Evolutionary conservation across 2,888 invertebrate species (phyloP), one percentile per base, ranked within the genome.

Genomic region (Sarcophaga rosellei): DNA sequence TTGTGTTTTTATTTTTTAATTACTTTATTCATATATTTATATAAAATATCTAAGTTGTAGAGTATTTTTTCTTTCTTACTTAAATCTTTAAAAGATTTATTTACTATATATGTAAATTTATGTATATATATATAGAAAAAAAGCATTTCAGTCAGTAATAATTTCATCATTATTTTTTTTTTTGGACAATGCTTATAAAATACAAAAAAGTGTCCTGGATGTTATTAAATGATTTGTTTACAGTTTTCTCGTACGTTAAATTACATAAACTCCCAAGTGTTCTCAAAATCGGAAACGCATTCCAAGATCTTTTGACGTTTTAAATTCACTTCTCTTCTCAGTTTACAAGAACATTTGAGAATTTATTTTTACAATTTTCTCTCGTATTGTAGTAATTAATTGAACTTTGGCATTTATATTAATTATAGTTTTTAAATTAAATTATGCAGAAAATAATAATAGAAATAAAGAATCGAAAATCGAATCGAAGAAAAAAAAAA

Each of bases 351-450:
- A 10, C 35, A 35, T 35, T 35, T 35, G 35, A 35, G 35, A 2
- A 35, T 35, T 35, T 35, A 35, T 8, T 59, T 21, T 35, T 47
- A 65, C 2, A 76, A 59, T 63, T 35, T 72, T 59, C 73, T 53
- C 72, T 10, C 17, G 35, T 65, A 6, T 25, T 63, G 59, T 70
- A 80, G 10, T 61, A 47, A 65, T 80, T 69, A 77, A 79, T 78
- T 81, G 77, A 84, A 84, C 86, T 86, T 86, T 86, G 86, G 86
- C 78, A 81, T 81, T 81, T 81, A 74, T 57, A 73, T 62, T 35
- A 53, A n/a, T 15, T 70, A 63, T 76, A 72, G 57, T 66, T 83
- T 45, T 66, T 78, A 78, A 68, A 45, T 17, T 72, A 62, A 76
- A 81, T 65, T 77, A 57, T 69, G 61, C 21, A 45, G 72, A 8